Conservation (phyloP, 2,113 vertebrate genomes). For the Nestor notabilis region DNA sequence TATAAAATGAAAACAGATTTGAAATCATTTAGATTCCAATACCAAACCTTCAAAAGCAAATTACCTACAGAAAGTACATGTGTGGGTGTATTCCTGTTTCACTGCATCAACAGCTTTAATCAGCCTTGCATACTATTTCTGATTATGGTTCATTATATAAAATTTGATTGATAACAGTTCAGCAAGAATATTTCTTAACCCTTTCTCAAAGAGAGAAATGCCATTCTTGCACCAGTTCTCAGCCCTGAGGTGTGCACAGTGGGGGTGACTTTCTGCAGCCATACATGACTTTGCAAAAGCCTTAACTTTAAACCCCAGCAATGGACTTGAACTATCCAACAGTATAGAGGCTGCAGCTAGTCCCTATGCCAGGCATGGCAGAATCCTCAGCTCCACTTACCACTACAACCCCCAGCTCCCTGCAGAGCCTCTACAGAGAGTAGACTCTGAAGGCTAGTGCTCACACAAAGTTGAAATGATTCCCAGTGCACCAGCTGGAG, state of each 20-base stretch:
- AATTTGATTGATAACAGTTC: background rate
- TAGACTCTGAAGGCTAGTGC: background rate
- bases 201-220: background rate
- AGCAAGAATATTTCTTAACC: background rate
- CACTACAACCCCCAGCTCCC: background rate
- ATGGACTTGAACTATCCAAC: fast-evolving
- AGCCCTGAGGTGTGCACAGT: background rate
- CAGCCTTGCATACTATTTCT: conserved; percentile 41
- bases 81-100: conserved; percentile 21
- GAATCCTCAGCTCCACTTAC: background rate
- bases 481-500: background rate
- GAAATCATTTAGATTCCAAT: conserved; percentile 40
- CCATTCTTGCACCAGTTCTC: background rate
- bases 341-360: fast-evolving
- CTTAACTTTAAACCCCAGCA: background rate
- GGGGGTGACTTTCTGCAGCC: background rate
- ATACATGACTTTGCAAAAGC: fast-evolving
- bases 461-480: fast-evolving
- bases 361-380: fast-evolving
- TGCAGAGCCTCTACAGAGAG: background rate
- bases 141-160: conserved; percentile 52
- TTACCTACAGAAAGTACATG: conserved; percentile 60
- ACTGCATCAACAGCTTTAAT: conserved; percentile 35
- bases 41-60: conserved; percentile 58
- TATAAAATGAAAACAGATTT: conserved; percentile 49